phyloP scores from a whole-genome alignment of 1,140 invertebrate genomes.

The Leptestheria dahalacensis region DNA sequence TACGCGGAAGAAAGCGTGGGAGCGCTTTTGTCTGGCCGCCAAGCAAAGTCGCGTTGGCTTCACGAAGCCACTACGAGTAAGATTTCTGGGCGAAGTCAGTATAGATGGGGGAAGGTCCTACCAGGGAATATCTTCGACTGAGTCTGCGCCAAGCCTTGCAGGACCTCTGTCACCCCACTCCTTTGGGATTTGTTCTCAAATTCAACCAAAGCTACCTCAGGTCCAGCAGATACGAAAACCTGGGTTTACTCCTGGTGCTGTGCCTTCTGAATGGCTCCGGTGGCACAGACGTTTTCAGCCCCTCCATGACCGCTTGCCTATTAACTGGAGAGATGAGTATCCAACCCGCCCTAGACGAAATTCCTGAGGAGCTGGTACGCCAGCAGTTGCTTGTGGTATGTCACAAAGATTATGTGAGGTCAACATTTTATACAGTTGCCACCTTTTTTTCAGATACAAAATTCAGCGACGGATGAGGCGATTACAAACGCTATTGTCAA shows the following conservation, averaged over 20 bases:
- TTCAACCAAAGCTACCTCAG: background rate
- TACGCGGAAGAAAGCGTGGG: background rate
- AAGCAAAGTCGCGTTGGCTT: background rate
- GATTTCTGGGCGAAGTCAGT: background rate
- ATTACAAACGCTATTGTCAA: background rate
- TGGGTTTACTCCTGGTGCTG: background rate
- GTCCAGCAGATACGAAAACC: background rate
- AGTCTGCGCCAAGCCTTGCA: background rate
- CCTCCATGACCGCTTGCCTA: background rate
- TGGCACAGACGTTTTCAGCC: background rate
- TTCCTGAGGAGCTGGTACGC: background rate
- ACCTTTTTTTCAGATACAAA: background rate
- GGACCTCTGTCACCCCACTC: background rate
- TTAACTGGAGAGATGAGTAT: background rate
- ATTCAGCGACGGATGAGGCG: background rate
- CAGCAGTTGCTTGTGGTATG: background rate
- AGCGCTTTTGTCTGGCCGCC: background rate
- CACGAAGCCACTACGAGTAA: background rate
- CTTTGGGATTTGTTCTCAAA: background rate
- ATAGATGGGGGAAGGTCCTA: background rate
- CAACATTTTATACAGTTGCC: background rate
- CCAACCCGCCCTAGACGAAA: background rate
- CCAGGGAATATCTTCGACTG: background rate
- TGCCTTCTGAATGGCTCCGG: background rate
- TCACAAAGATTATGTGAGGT: background rate